Conservation (phyloP, 1,140 invertebrate species). For the Aphaenogaster rudis region DNA sequence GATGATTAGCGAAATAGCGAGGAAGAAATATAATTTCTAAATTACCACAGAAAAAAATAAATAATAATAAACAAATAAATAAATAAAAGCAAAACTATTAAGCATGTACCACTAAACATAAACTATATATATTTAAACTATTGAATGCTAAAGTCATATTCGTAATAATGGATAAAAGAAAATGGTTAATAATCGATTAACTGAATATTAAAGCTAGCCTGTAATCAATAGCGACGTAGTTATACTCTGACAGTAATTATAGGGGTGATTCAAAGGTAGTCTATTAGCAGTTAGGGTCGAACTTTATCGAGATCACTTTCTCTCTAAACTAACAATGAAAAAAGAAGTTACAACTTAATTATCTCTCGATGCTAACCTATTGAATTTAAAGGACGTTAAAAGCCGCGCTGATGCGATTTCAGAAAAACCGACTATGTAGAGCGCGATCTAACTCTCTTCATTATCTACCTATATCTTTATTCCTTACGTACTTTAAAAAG, state of each 20-base stretch:
- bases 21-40: slow-evolving; percentile 78
- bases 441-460: slow-evolving; percentile 77
- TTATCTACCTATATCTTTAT: slow-evolving; percentile 74
- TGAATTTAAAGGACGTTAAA: slow-evolving; percentile 69
- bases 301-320: slow-evolving; percentile 85
- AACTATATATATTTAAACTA: slow-evolving; percentile 86
- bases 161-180: slow-evolving; percentile 81
- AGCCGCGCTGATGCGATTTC: slow-evolving; percentile 61
- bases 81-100: slow-evolving; percentile 78
- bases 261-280: slow-evolving; percentile 82
- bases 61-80: slow-evolving; percentile 36
- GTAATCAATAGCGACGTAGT: slow-evolving; percentile 83
- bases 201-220: slow-evolving; percentile 84
- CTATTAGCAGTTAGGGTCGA: slow-evolving; percentile 83
- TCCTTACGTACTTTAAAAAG: slow-evolving; percentile 75
- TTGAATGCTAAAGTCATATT: slow-evolving; percentile 85
- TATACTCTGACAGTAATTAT: slow-evolving; percentile 83
- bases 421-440: slow-evolving; percentile 70
- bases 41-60: slow-evolving; percentile 73
- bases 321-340: slow-evolving; percentile 80
- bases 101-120: slow-evolving; percentile 84
- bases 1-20: slow-evolving; percentile 63
- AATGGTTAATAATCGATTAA: slow-evolving; percentile 83
- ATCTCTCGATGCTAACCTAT: slow-evolving; percentile 80
- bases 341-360: slow-evolving; percentile 75